Evolutionary conservation across 2,113 vertebrate species (phyloP).

Genomic region (Atrichornis clamosus): DNA sequence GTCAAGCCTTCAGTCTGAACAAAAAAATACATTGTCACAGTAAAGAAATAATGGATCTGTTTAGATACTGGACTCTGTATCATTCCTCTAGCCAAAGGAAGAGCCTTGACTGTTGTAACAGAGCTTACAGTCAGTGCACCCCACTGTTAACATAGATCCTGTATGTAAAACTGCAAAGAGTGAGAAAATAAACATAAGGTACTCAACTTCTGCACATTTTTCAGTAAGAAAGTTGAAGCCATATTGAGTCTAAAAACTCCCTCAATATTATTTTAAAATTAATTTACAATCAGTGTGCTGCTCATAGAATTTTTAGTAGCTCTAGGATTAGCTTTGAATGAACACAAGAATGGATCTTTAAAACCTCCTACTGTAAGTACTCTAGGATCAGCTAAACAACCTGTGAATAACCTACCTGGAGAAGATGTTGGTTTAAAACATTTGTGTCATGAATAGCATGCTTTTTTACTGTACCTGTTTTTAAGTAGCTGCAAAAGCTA

Average conservation of each 20-base stretch:
- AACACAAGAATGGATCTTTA: neutral
- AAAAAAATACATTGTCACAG: neutral
- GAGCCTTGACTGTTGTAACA: neutral
- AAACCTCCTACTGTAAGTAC: constrained; percentile 10
- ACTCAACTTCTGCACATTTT: neutral
- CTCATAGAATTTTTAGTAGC: neutral
- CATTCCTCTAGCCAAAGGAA: neutral
- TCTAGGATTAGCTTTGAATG: constrained; percentile 4
- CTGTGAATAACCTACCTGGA: constrained; percentile 59
- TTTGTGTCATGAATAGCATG: neutral
- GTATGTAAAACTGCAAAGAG: constrained; percentile 33
- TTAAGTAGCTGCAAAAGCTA: constrained; percentile 33
- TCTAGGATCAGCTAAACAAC: constrained; percentile 47
- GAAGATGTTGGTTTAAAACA: constrained; percentile 9
- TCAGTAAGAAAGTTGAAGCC: neutral
- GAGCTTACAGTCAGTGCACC: neutral
- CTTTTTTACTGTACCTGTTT: neutral
- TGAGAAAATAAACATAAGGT: neutral
- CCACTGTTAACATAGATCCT: neutral
- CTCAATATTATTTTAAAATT: constrained; percentile 15
- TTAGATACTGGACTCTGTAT: neutral
- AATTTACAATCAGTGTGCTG: neutral
- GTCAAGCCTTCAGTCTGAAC: constrained; percentile 57
- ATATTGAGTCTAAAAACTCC: neutral
- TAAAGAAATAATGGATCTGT: constrained; percentile 18